A percentile compares a stretch with the other conserved stretches of the same genome.
These are phyloP conservation scores for Tenodera sinensis DNA, from an alignment of 2,888 invertebrate genomes.

Conservation along the genomic window DNA sequence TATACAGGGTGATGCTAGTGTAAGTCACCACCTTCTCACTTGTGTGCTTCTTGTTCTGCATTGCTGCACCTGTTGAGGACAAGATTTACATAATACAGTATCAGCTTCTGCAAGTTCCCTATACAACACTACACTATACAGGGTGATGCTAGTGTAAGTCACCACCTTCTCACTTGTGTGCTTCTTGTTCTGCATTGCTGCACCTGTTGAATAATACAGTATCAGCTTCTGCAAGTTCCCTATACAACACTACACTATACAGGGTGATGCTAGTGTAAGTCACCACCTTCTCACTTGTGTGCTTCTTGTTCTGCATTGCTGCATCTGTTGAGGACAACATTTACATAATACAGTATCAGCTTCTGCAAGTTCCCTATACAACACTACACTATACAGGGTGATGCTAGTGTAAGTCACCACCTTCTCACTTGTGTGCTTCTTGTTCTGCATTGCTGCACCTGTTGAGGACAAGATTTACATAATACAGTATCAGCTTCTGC, in stretches of 20 bases:
- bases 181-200: not conserved
- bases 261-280: not conserved
- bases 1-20: not conserved
- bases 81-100: too few relatives aligned
- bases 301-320: not conserved
- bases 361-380: too few relatives aligned
- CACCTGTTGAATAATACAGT: not conserved
- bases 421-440: not conserved
- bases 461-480: not conserved
- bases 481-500: too few relatives aligned
- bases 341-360: too few relatives aligned
- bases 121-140: too few relatives aligned
- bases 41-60: not conserved
- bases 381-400: too few relatives aligned
- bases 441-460: not conserved
- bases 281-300: not conserved
- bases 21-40: not conserved
- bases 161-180: not conserved
- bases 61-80: not conserved
- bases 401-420: not conserved
- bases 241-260: too few relatives aligned
- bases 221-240: too few relatives aligned
- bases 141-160: not conserved
- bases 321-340: not conserved
- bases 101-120: too few relatives aligned